phyloP scores from a whole-genome alignment of 2,888 invertebrate species.

The Portevinia maculata region DNA sequence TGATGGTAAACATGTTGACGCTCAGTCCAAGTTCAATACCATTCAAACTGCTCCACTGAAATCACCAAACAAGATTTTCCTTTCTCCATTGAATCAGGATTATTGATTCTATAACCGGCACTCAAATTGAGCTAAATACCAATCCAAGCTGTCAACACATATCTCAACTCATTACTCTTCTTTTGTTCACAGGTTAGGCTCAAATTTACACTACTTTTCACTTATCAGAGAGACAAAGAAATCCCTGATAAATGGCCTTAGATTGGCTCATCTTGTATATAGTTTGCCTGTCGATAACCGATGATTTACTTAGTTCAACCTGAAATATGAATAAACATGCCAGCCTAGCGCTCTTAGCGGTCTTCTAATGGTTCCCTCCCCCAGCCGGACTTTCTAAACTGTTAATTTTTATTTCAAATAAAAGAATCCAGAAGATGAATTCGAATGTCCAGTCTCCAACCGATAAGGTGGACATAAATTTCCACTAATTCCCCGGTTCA shows the following conservation, averaged over 20 bases:
- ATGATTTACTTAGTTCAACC: slow-evolving; percentile 24
- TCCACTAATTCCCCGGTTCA: slow-evolving; percentile 39
- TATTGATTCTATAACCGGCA: too few species aligned
- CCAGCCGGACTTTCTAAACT: background rate
- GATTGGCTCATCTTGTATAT: slow-evolving; percentile 49
- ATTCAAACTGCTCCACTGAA: too few species aligned
- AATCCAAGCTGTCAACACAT: slow-evolving; percentile 15
- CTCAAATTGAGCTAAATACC: slow-evolving; percentile 30
- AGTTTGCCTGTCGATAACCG: slow-evolving; percentile 39
- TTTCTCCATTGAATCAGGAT: too few species aligned
- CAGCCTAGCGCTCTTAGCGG: background rate
- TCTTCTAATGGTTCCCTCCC: slow-evolving; percentile 8
- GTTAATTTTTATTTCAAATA: slow-evolving; percentile 28
- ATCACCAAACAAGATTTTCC: too few species aligned
- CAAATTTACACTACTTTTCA: slow-evolving; percentile 46
- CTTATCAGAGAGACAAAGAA: slow-evolving; percentile 30
- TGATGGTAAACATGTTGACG: too few species aligned
- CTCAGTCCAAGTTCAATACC: too few species aligned
- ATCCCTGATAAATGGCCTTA: slow-evolving; percentile 46
- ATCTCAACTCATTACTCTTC: slow-evolving; percentile 11
- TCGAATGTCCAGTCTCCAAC: slow-evolving; percentile 45
- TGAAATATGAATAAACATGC: slow-evolving; percentile 59
- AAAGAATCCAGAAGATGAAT: slow-evolving; percentile 42
- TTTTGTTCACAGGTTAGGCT: slow-evolving; percentile 14
- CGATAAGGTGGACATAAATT: slow-evolving; percentile 59